Evolutionary conservation across 2,888 invertebrate species (phyloP), one percentile per base, ranked within the genome.

Genomic region (Pogonocherus hispidulus): DNA sequence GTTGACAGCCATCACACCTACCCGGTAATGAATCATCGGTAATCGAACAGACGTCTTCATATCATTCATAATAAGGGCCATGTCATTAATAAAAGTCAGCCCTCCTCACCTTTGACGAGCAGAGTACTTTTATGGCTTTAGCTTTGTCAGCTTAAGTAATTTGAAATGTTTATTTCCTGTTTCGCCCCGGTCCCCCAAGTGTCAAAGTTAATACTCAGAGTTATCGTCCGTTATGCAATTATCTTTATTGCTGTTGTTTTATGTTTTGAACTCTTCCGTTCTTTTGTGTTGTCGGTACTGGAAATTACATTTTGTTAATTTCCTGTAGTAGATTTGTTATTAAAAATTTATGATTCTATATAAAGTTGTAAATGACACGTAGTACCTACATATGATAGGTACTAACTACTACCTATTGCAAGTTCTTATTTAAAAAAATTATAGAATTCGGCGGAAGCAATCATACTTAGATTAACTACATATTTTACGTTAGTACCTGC

Each of bases 11-110:
- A 62, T 62, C 62, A 62, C 62, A 49, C 62, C 62, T 51, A 62
- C 51, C 32, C 37, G 16, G 22, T n/a, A 51, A 62, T 62, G 62
- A 62, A 62, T 51, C 62, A 62, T 62, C 14, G 6, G 20, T 16
- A 19, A 62, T 37, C 32, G 52, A 57, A 66, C 52, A 52, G 62
- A 69, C 57, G 49, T 66, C 66, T 69, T 69, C 66, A 69, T 69
- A 66, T 65, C 47, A 65, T 64, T n/a, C 46, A 63, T 65, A 65
- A 69, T 65, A 47, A 62, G 32, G 55, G 60, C 44, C 14, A 16
- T 16, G 22, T 32, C 62, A 62, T 62, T 62, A 62, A 62, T 62
- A 62, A 62, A 35, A 62, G 62, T 62, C 62, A 62, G 27, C 51
- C 20, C 62, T 22, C 20, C 37, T 62, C 51, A 51, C 62, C 19